These are phyloP conservation scores for Stomatorhinus walkeri DNA, from an alignment of 2,797 vertebrate species.

Conservation along the genomic window DNA sequence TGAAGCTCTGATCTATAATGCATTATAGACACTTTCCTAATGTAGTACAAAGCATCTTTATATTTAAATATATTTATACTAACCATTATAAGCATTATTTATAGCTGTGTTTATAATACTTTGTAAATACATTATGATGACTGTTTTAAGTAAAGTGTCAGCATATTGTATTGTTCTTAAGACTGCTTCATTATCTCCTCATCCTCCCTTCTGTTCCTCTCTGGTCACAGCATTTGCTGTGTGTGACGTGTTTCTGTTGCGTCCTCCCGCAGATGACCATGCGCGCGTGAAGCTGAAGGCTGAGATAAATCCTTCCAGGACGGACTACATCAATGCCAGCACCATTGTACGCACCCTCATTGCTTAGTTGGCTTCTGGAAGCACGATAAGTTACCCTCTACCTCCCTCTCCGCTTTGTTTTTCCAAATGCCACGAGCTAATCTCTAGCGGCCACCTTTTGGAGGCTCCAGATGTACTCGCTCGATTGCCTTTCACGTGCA, in stretches of 20 bases:
- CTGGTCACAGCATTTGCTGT: neutral
- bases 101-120: neutral
- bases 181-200: neutral
- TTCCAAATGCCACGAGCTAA: neutral
- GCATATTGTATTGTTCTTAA: neutral
- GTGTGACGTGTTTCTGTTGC: neutral
- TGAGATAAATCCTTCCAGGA: constrained; percentile 74
- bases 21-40: neutral
- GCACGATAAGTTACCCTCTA: neutral
- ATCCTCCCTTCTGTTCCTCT: neutral
- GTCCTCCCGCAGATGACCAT: constrained; percentile 75
- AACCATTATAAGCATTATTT: neutral
- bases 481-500: neutral
- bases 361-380: neutral
- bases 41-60: neutral
- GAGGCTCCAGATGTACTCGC: neutral
- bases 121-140: neutral
- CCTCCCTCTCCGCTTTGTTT: neutral
- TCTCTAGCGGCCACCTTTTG: neutral
- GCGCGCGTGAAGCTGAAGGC: constrained; percentile 85
- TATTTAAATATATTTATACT: neutral
- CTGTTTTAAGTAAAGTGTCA: neutral
- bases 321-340: constrained; percentile 74
- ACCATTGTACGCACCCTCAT: neutral
- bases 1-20: neutral